Percentiles rank a stretch among this genome's conserved stretches.
phyloP scores from a whole-genome alignment of 1,140 invertebrate species.

The Drosophila pseudoobscura region DNA sequence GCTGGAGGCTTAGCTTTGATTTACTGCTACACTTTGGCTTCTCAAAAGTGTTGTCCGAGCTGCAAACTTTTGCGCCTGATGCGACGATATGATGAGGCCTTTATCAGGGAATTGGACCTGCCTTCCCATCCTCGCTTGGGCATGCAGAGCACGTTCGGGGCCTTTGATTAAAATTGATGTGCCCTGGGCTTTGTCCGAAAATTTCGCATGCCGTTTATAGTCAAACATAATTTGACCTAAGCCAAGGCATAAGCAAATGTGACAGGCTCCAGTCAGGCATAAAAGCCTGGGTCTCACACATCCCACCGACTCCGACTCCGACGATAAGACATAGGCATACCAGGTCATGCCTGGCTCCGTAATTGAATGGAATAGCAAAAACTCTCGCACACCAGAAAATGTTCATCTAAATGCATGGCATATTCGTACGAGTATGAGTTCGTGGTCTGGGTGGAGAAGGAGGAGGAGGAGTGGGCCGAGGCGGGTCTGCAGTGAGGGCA shows the following conservation, averaged over 20 bases:
- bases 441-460: constrained; percentile 2
- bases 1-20: constrained; percentile 73
- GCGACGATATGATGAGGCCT: constrained; percentile 37
- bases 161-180: constrained; percentile 79
- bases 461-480: background rate
- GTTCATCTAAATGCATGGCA: constrained; percentile 70
- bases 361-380: constrained; percentile 74
- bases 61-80: constrained; percentile 63
- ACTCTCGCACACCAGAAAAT: constrained; percentile 57
- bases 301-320: background rate
- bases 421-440: constrained; percentile 2
- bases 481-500: background rate
- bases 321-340: constrained; percentile 19
- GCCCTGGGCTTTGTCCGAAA: constrained; percentile 70
- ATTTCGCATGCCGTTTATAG: constrained; percentile 71
- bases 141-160: constrained; percentile 68
- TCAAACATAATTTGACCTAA: constrained; percentile 77
- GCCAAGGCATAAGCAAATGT: constrained; percentile 72
- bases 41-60: constrained; percentile 50
- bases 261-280: constrained; percentile 57
- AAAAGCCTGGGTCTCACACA: constrained; percentile 37
- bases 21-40: constrained; percentile 62
- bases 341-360: constrained; percentile 54
- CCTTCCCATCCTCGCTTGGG: constrained; percentile 27
- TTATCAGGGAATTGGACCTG: constrained; percentile 4